A percentile compares a stretch with the other conserved stretches of the same genome.
Conservation (phyloP, 1,140 invertebrate species). For the Zophobas morio region DNA sequence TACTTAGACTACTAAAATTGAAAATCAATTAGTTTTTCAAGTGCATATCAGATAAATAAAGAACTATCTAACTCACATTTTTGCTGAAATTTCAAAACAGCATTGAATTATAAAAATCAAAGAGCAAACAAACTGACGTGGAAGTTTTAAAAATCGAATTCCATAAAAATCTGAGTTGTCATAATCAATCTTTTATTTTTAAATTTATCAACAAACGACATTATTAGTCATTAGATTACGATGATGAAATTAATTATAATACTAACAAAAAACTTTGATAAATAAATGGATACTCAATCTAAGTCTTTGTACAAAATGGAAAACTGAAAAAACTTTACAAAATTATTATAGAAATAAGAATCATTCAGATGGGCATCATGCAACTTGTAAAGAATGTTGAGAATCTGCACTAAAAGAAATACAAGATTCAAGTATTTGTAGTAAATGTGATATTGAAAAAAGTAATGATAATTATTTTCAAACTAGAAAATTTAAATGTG, state of each 20-base stretch:
- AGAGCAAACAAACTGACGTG: conserved; percentile 2
- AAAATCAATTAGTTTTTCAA: too few relatives aligned
- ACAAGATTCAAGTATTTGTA: too few relatives aligned
- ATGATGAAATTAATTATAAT: conserved; percentile 32
- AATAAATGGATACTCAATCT: conserved; percentile 29
- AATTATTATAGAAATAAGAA: conserved; percentile 8
- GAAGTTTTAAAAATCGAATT: conserved; percentile 8
- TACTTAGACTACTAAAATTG: too few relatives aligned
- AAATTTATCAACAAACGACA: conserved; percentile 42
- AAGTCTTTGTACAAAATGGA: conserved; percentile 38
- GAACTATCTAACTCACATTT: not conserved
- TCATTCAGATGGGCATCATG: too few relatives aligned
- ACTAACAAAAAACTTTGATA: conserved; percentile 36
- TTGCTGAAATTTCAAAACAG: not conserved
- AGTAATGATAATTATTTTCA: too few relatives aligned
- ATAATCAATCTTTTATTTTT: conserved; percentile 31
- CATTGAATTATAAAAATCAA: conserved; percentile 13
- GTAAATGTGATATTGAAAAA: too few relatives aligned
- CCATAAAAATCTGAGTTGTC: conserved; percentile 18
- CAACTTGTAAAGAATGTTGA: too few relatives aligned
- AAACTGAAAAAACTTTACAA: conserved; percentile 18
- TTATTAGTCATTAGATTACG: conserved; percentile 22
- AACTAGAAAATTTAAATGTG: too few relatives aligned
- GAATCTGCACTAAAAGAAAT: too few relatives aligned
- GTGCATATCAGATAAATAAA: not conserved